These are phyloP conservation scores for Rutilus rutilus DNA, from an alignment of 2,113 vertebrate species.

Conservation along the genomic window DNA sequence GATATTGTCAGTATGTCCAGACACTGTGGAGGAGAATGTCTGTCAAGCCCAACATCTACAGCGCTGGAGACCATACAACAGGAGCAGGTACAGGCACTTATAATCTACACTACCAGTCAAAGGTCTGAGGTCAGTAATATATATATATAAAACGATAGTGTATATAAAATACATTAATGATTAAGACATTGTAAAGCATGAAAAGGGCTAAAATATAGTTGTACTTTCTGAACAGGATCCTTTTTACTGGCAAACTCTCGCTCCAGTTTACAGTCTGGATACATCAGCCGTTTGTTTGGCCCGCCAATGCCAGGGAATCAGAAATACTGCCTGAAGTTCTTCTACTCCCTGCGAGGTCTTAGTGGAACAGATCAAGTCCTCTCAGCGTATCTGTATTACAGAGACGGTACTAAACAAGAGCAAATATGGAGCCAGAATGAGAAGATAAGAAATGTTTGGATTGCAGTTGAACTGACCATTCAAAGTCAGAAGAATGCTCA, in stretches of 20 bases:
- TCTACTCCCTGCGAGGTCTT: slow-evolving; percentile 89
- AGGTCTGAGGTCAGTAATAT: neutral
- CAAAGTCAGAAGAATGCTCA: slow-evolving; percentile 84
- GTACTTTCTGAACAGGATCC: slow-evolving; percentile 77
- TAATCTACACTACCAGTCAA: neutral
- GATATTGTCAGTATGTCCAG: slow-evolving; percentile 86
- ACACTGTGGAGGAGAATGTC: slow-evolving; percentile 88
- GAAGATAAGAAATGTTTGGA: slow-evolving; percentile 86
- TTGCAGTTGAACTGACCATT: slow-evolving; percentile 84
- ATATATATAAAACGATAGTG: too few species aligned
- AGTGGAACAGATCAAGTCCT: slow-evolving; percentile 86
- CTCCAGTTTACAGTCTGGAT: slow-evolving; percentile 79
- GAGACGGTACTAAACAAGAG: slow-evolving; percentile 78
- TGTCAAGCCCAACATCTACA: slow-evolving; percentile 87
- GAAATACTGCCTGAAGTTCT: slow-evolving; percentile 91
- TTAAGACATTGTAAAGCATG: neutral
- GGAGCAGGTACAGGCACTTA: slow-evolving; percentile 80
- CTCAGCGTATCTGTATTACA: slow-evolving; percentile 85
- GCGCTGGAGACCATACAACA: slow-evolving; percentile 89
- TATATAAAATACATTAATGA: neutral
- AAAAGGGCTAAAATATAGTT: neutral
- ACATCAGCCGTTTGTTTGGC: slow-evolving; percentile 83
- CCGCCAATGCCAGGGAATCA: slow-evolving; percentile 83
- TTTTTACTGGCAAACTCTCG: slow-evolving; percentile 88
- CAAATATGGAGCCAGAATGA: slow-evolving; percentile 91